Percentiles rank a stretch among this genome's conserved stretches.
Conservation (phyloP, 2,888 invertebrate species). For the Epistrophe grossulariae region DNA sequence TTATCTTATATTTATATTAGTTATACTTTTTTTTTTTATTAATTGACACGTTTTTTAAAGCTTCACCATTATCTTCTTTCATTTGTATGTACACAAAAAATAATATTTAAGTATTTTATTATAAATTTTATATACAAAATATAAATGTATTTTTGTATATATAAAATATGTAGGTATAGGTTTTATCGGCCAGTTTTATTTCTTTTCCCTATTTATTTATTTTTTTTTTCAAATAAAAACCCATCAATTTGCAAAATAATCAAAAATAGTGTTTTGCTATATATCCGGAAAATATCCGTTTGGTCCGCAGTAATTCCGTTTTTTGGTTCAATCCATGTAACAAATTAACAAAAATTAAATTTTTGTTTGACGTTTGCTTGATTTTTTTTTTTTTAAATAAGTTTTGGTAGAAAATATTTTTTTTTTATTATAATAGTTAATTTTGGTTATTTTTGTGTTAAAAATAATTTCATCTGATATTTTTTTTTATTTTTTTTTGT, state of each 20-base stretch:
- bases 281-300: conserved; percentile 52
- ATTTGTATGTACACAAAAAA: conserved; percentile 57
- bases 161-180: conserved; percentile 30
- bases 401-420: conserved; percentile 39
- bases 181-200: conserved; percentile 27
- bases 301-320: conserved; percentile 62
- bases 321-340: conserved; percentile 49
- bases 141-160: conserved; percentile 27
- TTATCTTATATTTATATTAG: not conserved
- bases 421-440: not conserved
- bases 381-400: not conserved
- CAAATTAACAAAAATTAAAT: conserved; percentile 17
- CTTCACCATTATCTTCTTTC: conserved; percentile 59
- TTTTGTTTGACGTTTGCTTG: not conserved
- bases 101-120: no score
- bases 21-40: conserved; percentile 23
- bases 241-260: conserved; percentile 40
- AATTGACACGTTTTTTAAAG: conserved; percentile 74
- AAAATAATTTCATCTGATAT: conserved; percentile 22
- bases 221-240: conserved; percentile 11
- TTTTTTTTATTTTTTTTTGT: not conserved
- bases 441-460: conserved; percentile 14
- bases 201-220: not conserved
- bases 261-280: conserved; percentile 43
- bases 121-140: conserved; percentile 34